phyloP scores from a whole-genome alignment of 2,113 vertebrate genomes.

The Cyphomyrus plagiostoma region DNA sequence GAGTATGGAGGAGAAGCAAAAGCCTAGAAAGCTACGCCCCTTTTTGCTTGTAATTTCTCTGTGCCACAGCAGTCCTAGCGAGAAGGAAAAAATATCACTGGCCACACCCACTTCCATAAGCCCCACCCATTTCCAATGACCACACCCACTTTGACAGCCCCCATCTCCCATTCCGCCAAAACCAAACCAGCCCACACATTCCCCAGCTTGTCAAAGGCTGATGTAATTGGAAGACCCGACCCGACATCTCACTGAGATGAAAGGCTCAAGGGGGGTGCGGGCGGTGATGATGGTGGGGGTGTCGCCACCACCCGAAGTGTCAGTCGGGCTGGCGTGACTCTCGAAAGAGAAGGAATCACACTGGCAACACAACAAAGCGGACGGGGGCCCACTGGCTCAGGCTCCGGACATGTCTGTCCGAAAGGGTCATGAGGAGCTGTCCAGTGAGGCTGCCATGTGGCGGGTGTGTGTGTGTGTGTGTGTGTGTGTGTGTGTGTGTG shows the following conservation, averaged over 20 bases:
- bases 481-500: not conserved
- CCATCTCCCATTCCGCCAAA: slow-evolving; percentile 33
- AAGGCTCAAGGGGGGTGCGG: not conserved
- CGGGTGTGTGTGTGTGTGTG: not conserved
- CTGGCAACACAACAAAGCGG: slow-evolving; percentile 42
- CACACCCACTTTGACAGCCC: not conserved
- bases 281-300: not conserved
- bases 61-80: not conserved
- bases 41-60: not conserved
- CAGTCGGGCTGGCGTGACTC: slow-evolving; percentile 17
- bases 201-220: slow-evolving; percentile 28
- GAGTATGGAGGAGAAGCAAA: not conserved
- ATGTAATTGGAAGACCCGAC: slow-evolving; percentile 47
- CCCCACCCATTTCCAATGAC: not conserved
- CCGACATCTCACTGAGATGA: slow-evolving; percentile 19
- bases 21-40: not conserved
- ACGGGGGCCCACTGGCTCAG: not conserved
- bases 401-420: not conserved
- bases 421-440: not conserved
- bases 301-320: slow-evolving; percentile 27
- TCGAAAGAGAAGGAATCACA: slow-evolving; percentile 43
- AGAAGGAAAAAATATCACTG: not conserved
- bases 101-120: not conserved
- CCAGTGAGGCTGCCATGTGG: slow-evolving; percentile 22
- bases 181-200: slow-evolving; percentile 18